Conservation (phyloP, 2,888 invertebrate genomes). For the Pheosia gnoma region DNA sequence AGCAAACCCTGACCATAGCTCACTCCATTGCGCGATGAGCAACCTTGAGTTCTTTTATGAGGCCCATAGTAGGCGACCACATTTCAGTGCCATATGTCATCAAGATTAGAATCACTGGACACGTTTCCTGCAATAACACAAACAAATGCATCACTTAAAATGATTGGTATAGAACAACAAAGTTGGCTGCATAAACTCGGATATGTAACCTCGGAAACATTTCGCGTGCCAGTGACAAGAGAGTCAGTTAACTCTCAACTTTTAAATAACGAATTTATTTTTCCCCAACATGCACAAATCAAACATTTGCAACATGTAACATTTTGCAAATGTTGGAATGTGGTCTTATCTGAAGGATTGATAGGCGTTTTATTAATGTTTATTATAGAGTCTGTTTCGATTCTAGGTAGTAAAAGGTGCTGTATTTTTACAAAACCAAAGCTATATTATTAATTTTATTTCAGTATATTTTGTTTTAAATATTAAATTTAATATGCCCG, state of each 20-base stretch:
- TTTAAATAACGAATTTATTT: conserved; percentile 33
- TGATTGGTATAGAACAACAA: conserved; percentile 19
- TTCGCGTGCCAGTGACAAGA: conserved; percentile 27
- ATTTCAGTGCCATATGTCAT: no score
- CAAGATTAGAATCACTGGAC: no score
- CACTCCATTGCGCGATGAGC: no score
- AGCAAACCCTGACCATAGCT: no score
- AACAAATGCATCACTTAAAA: conserved; percentile 7
- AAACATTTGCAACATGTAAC: no score
- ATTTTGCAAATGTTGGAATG: background rate
- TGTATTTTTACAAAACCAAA: no score
- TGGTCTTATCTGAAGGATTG: background rate
- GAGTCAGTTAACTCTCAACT: conserved; percentile 23
- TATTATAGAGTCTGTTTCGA: background rate
- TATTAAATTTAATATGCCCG: no score
- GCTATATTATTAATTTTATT: no score
- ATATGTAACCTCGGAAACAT: conserved; percentile 30
- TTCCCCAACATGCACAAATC: conserved; percentile 3
- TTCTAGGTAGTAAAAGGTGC: no score
- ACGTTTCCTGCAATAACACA: conserved; percentile 9
- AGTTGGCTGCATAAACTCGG: conserved; percentile 29
- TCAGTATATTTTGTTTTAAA: no score
- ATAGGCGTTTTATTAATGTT: background rate
- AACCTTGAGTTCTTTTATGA: no score
- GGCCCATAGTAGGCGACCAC: no score